Base-by-base conservation (phyloP, 1,140 invertebrate genomes). In the Drosophila lini region DNA sequence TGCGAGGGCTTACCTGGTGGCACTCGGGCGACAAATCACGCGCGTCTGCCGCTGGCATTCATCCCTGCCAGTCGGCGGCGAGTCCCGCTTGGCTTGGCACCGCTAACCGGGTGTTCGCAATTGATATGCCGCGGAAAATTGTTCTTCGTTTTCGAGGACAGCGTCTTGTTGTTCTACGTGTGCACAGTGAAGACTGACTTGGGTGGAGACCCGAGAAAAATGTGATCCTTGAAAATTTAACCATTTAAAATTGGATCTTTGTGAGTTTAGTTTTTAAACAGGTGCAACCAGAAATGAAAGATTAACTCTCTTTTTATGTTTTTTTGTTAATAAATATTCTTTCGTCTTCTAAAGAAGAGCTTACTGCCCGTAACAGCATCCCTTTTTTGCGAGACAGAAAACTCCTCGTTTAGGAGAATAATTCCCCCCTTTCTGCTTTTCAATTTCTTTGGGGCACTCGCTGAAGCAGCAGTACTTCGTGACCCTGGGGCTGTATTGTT, bases 71-170 rank as follows among this genome's bases (percentile, higher is more conserved):
- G 47, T n/a, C 56, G 55, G 19, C 32, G 41, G 32, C 19, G 41
- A 61, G 48, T 58, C 58, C 36, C 45, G 41, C 32, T 50, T 38
- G 62, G 47, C 16, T 52, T 52, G 55, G 38, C 44, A 48, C 41
- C 28, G 41, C 60, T 38, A 57, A 42, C 57, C 58, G 62, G 45
- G n/a, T 61, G 59, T 44, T 62, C 75, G 63, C 71, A 88, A 79
- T 82, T 82, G 82, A 79, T 86, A 79, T 79, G 58, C 65, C 65
- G 69, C 62, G 61, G 47, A 58, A 81, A 74, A 81, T 74, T 42
- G 53, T 75, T 68, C 70, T 45, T 65, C 60, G 62, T 79, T 82
- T 44, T 19, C 38, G 62, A 38, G 55, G 57, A 56, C 50, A 74
- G 68, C 58, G 25, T 50, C 47, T 68, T 80, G 71, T 83, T 58